Conservation (phyloP, 2,888 invertebrate genomes). For the Zonitis immaculata region DNA sequence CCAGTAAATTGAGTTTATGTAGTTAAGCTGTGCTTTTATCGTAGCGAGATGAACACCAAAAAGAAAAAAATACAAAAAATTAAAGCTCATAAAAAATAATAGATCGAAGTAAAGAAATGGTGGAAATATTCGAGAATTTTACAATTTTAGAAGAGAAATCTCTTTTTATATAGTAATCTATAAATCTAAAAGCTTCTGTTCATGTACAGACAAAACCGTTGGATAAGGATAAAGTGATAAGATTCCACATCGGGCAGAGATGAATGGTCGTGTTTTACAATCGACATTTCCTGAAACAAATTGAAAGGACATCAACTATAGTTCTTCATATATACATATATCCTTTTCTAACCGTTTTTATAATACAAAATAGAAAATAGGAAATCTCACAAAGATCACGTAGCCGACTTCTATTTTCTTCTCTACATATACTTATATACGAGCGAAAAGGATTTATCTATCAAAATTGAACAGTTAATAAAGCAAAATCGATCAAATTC, state of each 20-base stretch:
- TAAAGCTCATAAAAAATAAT: too few relatives aligned
- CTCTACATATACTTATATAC: too few relatives aligned
- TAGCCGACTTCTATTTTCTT: too few relatives aligned
- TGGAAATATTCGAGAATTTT: neutral
- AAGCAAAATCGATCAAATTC: too few relatives aligned
- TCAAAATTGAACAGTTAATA: too few relatives aligned
- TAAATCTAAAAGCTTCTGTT: constrained; percentile 1
- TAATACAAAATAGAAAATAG: too few relatives aligned
- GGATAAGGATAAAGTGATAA: neutral
- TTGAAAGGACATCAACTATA: neutral
- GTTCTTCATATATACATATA: neutral
- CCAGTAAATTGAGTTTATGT: constrained; percentile 11
- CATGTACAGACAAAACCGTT: neutral
- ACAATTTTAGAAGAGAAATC: neutral
- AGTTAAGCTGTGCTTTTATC: neutral
- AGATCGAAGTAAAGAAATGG: neutral
- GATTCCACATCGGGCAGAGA: neutral
- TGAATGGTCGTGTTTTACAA: neutral
- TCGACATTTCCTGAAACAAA: neutral
- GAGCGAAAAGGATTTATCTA: too few relatives aligned
- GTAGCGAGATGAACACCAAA: neutral
- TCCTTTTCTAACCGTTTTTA: neutral
- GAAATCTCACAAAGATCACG: too few relatives aligned
- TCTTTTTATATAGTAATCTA: neutral
- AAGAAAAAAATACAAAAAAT: too few relatives aligned